Conservation (phyloP, 2,888 invertebrate species). For the Cataglyphis altisquamis region DNA sequence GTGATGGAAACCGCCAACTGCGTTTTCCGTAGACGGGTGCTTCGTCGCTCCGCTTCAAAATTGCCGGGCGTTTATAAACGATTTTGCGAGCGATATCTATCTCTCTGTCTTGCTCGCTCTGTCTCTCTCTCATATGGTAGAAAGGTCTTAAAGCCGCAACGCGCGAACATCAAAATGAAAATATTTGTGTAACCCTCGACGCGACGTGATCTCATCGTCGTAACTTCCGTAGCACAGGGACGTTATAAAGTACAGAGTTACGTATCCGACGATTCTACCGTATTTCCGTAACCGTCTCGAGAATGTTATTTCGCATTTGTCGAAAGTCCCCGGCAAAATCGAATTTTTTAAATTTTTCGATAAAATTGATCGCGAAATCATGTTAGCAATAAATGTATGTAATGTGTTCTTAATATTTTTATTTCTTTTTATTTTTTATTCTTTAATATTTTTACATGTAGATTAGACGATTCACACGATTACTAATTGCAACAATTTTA, state of each 20-base stretch:
- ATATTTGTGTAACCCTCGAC: conserved; percentile 52
- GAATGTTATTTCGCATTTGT: conserved; percentile 49
- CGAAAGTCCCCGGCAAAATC: conserved; percentile 9
- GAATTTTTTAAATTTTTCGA: conserved; percentile 23
- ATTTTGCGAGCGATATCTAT: conserved; percentile 51
- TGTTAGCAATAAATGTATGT: not conserved
- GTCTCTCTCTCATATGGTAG: not conserved
- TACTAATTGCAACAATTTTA: not conserved
- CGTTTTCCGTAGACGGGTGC: conserved; percentile 32
- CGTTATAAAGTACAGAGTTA: conserved; percentile 48
- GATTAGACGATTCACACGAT: not conserved
- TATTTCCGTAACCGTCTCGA: conserved; percentile 34
- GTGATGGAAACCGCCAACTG: conserved; percentile 63
- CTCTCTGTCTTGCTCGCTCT: not conserved
- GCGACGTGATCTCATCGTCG: conserved; percentile 52
- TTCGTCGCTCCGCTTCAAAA: conserved; percentile 31
- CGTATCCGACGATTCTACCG: conserved; percentile 36
- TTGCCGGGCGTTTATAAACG: conserved; percentile 43
- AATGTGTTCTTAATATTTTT: not conserved
- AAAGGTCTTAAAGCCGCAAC: conserved; percentile 31
- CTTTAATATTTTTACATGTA: not conserved
- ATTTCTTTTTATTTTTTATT: no score
- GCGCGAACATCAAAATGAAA: conserved; percentile 53
- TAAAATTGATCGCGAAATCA: conserved; percentile 22
- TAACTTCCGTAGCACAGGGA: conserved; percentile 36